Evolutionary conservation across 2,797 vertebrate genomes (phyloP).

Genomic region (Helarctos malayanus): DNA sequence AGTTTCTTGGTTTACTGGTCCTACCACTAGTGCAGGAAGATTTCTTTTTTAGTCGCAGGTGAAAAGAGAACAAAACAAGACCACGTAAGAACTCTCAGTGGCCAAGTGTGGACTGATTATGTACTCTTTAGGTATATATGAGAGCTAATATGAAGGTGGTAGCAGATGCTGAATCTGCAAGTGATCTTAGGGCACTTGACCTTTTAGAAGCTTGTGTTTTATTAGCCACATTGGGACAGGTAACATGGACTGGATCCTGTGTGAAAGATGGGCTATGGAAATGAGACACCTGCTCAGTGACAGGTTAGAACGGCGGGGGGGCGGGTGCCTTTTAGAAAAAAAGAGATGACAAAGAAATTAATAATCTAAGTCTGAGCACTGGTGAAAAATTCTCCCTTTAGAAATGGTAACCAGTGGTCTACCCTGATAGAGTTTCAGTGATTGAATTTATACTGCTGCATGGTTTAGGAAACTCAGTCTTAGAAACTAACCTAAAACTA

Average conservation of each 20-base stretch:
- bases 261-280: background rate
- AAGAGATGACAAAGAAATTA: background rate
- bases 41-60: background rate
- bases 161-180: background rate
- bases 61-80: background rate
- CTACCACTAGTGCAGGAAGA: background rate
- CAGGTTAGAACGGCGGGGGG: background rate
- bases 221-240: background rate
- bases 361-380: background rate
- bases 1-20: background rate
- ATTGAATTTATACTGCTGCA: background rate
- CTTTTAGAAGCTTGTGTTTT: background rate
- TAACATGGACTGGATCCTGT: background rate
- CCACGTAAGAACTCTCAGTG: background rate
- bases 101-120: background rate
- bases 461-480: slow-evolving; percentile 4
- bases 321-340: background rate
- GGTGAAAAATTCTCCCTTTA: background rate
- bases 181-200: background rate
- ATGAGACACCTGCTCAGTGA: background rate
- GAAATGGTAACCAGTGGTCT: background rate
- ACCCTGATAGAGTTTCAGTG: background rate
- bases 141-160: background rate
- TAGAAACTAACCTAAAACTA: slow-evolving; percentile 45
- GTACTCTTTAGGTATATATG: background rate